Evolutionary conservation across 2,888 invertebrate genomes (phyloP).

Genomic region (Eupeodes luniger): DNA sequence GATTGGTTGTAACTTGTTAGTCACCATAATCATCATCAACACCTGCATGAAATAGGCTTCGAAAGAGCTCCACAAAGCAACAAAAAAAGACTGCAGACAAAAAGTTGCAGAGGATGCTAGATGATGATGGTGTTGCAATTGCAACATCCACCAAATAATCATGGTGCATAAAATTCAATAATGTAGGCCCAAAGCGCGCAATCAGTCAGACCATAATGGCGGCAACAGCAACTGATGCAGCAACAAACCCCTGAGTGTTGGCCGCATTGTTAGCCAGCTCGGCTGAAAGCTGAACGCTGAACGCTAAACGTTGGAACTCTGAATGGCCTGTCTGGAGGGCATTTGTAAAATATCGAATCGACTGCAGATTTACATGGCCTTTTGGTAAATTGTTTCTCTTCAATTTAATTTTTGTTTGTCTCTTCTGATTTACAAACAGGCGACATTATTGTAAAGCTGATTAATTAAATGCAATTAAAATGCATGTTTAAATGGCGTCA

Average conservation of each 20-base stretch:
- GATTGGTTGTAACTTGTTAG: constrained; percentile 60
- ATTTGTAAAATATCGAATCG: constrained; percentile 64
- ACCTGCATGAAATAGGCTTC: constrained; percentile 59
- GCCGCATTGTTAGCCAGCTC: constrained; percentile 58
- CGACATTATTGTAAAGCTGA: constrained; percentile 51
- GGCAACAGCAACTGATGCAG: not conserved
- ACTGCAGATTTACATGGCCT: constrained; percentile 54
- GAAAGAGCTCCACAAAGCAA: not conserved
- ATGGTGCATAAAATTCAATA: constrained; percentile 70
- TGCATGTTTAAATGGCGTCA: constrained; percentile 73
- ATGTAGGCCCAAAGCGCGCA: constrained; percentile 67
- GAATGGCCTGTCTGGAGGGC: constrained; percentile 48
- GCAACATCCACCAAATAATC: constrained; percentile 69
- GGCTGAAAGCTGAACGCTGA: too few relatives aligned
- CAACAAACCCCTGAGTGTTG: constrained; percentile 40
- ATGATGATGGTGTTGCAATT: constrained; percentile 63
- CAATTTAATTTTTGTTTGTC: constrained; percentile 9
- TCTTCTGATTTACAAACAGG: constrained; percentile 30
- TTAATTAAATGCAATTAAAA: constrained; percentile 74
- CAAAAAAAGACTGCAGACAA: not conserved
- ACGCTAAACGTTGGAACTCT: not conserved
- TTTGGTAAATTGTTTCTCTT: constrained; percentile 40
- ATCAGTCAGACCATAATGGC: constrained; percentile 53
- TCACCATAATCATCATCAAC: constrained; percentile 69
- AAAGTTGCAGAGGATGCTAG: constrained; percentile 47